Base-by-base conservation (phyloP, 2,797 vertebrate species). In the Erpetoichthys calabaricus region DNA sequence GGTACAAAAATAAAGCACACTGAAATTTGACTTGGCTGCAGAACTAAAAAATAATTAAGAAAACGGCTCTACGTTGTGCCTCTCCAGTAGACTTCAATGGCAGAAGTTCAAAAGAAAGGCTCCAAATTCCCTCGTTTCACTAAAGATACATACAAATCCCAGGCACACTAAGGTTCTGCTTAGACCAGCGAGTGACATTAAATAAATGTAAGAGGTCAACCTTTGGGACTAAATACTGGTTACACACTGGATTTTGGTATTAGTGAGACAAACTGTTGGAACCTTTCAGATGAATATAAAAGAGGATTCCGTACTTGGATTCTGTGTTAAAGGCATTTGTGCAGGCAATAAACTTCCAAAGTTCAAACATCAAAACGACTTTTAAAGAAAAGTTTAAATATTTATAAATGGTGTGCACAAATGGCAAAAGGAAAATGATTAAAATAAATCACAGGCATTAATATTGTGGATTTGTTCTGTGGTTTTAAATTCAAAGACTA, bases 201-300 rank as follows among this genome's bases (percentile, higher is more conserved):
- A 84, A 80, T 75, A 86, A 85, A 86, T 84, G 81, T 86, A 81
- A 76, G 72, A 64, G 62, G 73, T 75, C 6, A 62, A 56, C 63
- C 67, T 67, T 44, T 50, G 65, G 65, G 65, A 65, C 59, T 25
- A 45, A 9, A 58, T 67, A 67, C 64, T 71, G 66, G 42, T 72
- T 79, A 80, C 79, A 73, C 77, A 68, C 75, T 67, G 74, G 80
- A 78, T 78, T 77, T 74, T 75, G 72, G 77, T 80, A 80, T 84
- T 86, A 86, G 83, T 81, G 79, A 84, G 78, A 79, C 81, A 80
- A 71, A 77, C 77, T 74, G 82, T 82, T 81, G 80, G 82, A 85
- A 81, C 80, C 77, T 77, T 77, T 74, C 44, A 55, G 42, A 59
- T 44, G 53, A 52, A 60, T 55, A 54, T 45, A 50, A 45, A 71